Evolutionary conservation across 2,113 vertebrate species (phyloP).

Genomic region (Ceyx margarethae): DNA sequence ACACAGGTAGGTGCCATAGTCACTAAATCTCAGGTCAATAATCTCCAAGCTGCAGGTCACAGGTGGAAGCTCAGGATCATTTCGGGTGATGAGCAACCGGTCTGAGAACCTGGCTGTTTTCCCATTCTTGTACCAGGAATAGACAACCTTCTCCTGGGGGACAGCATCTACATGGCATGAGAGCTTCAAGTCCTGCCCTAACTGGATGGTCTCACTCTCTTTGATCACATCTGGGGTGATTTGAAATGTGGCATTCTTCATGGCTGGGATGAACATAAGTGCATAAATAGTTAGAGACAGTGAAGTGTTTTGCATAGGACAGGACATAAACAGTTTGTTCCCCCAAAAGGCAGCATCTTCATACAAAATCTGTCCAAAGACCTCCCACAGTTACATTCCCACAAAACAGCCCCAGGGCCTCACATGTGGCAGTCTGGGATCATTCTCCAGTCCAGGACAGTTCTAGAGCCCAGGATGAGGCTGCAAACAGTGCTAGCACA

Average conservation of each 20-base stretch:
- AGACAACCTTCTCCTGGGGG: constrained; percentile 96
- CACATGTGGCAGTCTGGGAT: neutral
- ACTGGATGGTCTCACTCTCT: constrained; percentile 95
- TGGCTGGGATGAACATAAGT: constrained; percentile 73
- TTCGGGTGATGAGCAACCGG: constrained; percentile 87
- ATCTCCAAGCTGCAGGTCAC: constrained; percentile 97
- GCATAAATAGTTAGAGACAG: neutral
- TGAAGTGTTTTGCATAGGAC: neutral
- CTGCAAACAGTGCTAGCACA: neutral
- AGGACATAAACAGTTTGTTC: neutral
- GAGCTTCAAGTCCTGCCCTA: constrained; percentile 95
- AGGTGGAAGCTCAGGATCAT: constrained; percentile 90
- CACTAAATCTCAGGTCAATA: constrained; percentile 93
- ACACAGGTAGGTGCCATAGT: constrained; percentile 94
- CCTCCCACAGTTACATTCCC: neutral
- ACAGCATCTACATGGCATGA: constrained; percentile 97
- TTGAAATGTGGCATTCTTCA: constrained; percentile 95
- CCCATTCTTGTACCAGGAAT: constrained; percentile 96
- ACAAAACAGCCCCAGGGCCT: neutral
- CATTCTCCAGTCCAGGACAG: neutral
- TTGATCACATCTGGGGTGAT: constrained; percentile 98
- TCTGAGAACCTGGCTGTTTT: constrained; percentile 84
- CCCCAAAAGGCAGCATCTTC: neutral
- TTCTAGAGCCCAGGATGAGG: neutral
- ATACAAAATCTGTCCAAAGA: neutral